Evolutionary conservation across 2,888 invertebrate species (phyloP), one percentile per base, ranked within the genome.

Genomic region (Idaea straminata): DNA sequence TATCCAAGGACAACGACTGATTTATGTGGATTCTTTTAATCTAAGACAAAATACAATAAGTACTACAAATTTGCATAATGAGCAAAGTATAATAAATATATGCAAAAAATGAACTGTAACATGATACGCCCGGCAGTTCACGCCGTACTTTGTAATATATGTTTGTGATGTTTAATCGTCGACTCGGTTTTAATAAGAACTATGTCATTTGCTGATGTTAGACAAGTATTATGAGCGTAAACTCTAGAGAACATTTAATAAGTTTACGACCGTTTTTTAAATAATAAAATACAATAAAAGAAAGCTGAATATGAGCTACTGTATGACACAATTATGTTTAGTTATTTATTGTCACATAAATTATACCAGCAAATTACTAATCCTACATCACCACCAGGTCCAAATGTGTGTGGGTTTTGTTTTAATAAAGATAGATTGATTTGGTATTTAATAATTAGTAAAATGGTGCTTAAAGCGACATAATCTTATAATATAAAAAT

Each of bases 1-100:
- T 89, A 91, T 74, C 84, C 95, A 25, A 94, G 93, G 77, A 93
- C 89, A 71, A 94, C 94, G 0, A 87, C 91, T 13, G 94, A 94
- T 69, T 85, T 94, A 66, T 96, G 96, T 80, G 94, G 94, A 0
- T 87, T 92, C 69, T 94, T 94, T 84, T 88, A 81, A 82, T 64
- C 38, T 35, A n/a, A 58, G 2, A 57, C 6, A 25, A 35, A 13
- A 57, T 66, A 25, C 25, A 25, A 25, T 25, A 25, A 25, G 25
- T 35, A 61, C 58, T 61, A 60, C 63, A 15, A 62, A 47, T 13
- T 6, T 47, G 47, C 13, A 47, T 47, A 47, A 47, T 47, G 13
- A 47, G 5, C 47, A 3, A 47, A 10, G 3, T 47, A 47, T 25
- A 3, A 25, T 25, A 25, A 25, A 25, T 1, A 25, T 25, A 25